Conservation (phyloP, 2,888 invertebrate species). For the Netelia virgata region DNA sequence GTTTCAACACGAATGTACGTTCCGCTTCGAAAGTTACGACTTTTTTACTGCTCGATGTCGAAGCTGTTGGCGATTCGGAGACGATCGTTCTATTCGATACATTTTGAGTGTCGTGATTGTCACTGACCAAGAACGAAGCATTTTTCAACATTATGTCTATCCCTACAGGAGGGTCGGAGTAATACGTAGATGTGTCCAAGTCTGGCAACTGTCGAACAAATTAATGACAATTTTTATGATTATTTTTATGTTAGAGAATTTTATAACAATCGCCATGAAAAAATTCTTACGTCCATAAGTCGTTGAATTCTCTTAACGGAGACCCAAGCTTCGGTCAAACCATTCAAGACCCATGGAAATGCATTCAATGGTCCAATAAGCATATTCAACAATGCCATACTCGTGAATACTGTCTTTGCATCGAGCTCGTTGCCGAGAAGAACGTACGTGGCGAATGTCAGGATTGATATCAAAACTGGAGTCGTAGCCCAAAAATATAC, state of each 20-base stretch:
- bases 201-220: conserved; percentile 86
- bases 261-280: conserved; percentile 9
- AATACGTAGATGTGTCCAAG: conserved; percentile 88
- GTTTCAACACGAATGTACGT: conserved; percentile 81
- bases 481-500: conserved; percentile 99
- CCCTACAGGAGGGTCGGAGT: conserved; percentile 82
- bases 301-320: conserved; percentile 95
- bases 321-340: conserved; percentile 97
- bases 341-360: conserved; percentile 99
- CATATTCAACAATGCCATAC: conserved; percentile 97
- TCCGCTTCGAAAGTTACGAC: conserved; percentile 76
- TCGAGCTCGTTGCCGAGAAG: conserved; percentile 92
- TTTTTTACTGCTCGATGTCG: conserved; percentile 69
- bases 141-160: conserved; percentile 78
- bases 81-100: conserved; percentile 49
- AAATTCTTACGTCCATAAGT: conserved; percentile 89
- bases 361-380: conserved; percentile 97
- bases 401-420: conserved; percentile 97
- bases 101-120: conserved; percentile 49
- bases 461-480: conserved; percentile 94
- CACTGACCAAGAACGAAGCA: conserved; percentile 73
- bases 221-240: conserved; percentile 13
- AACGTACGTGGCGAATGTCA: conserved; percentile 93
- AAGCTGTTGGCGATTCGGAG: conserved; percentile 67
- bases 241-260: conserved; percentile 9